Percentiles rank a stretch among this genome's conserved stretches.
Conservation (phyloP, 2,113 vertebrate species). For the Indri indri region DNA sequence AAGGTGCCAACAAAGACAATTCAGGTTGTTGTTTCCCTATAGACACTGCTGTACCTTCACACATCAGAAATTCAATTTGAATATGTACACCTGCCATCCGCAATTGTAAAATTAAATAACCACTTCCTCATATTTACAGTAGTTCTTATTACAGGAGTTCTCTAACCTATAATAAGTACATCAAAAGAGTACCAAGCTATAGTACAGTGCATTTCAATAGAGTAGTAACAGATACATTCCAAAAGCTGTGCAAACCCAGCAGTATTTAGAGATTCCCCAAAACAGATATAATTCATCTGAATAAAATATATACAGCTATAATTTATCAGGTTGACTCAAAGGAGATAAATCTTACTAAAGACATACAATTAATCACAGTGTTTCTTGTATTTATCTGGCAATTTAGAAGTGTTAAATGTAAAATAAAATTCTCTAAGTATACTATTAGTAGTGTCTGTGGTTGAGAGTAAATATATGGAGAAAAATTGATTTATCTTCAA, state of each 20-base stretch:
- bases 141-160: not conserved
- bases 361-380: slow-evolving; percentile 61
- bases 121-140: not conserved
- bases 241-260: slow-evolving; percentile 56
- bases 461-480: slow-evolving; percentile 34
- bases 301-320: slow-evolving; percentile 67
- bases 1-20: not conserved
- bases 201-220: not conserved
- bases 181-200: not conserved
- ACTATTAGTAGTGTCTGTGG: slow-evolving; percentile 59
- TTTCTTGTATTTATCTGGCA: slow-evolving; percentile 69
- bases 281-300: slow-evolving; percentile 68
- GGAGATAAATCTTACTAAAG: slow-evolving; percentile 70
- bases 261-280: slow-evolving; percentile 58
- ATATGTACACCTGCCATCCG: not conserved
- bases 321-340: slow-evolving; percentile 71
- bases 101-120: not conserved
- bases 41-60: not conserved
- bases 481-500: slow-evolving; percentile 62
- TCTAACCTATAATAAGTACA: not conserved
- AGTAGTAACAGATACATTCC: not conserved
- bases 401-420: slow-evolving; percentile 73
- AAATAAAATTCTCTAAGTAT: slow-evolving; percentile 63
- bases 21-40: not conserved
- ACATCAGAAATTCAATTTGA: not conserved